A percentile compares a stretch with the other conserved stretches of the same genome.
Conservation (phyloP, 2,797 vertebrate species). For the Aeoliscus strigatus region DNA sequence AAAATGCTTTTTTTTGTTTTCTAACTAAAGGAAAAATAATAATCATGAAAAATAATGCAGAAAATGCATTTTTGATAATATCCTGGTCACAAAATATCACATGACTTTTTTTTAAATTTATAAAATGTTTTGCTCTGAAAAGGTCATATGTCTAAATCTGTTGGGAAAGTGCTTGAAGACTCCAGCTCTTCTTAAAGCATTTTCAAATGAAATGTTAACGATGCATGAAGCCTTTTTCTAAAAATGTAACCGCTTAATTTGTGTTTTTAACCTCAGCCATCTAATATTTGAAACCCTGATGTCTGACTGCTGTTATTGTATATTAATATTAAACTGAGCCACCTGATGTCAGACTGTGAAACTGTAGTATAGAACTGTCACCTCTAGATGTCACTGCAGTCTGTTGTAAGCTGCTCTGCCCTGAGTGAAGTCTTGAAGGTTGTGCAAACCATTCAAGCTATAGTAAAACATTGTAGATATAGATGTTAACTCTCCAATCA, state of each 20-base stretch:
- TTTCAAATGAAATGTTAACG: conserved; percentile 1
- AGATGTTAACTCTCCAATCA: too few species aligned
- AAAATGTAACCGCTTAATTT: conserved; percentile 9
- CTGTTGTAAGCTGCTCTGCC: background rate
- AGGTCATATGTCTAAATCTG: conserved; percentile 4
- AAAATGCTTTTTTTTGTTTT: too few species aligned
- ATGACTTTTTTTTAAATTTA: too few species aligned
- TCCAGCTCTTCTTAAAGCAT: background rate
- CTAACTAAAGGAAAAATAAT: too few species aligned
- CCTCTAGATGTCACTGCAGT: conserved; percentile 55
- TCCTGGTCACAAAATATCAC: too few species aligned
- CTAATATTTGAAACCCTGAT: conserved; percentile 3
- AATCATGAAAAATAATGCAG: too few species aligned
- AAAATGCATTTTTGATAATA: too few species aligned
- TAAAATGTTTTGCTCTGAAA: too few species aligned
- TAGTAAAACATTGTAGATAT: too few species aligned
- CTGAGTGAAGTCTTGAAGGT: background rate
- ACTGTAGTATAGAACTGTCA: conserved; percentile 26
- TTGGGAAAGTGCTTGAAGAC: background rate
- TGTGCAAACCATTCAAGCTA: background rate
- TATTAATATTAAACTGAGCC: background rate
- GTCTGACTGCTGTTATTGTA: background rate
- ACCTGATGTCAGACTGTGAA: background rate
- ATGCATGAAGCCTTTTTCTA: conserved; percentile 18
- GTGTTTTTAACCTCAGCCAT: conserved; percentile 14